phyloP scores from a whole-genome alignment of 2,888 invertebrate species.

The Neelides folsomi region DNA sequence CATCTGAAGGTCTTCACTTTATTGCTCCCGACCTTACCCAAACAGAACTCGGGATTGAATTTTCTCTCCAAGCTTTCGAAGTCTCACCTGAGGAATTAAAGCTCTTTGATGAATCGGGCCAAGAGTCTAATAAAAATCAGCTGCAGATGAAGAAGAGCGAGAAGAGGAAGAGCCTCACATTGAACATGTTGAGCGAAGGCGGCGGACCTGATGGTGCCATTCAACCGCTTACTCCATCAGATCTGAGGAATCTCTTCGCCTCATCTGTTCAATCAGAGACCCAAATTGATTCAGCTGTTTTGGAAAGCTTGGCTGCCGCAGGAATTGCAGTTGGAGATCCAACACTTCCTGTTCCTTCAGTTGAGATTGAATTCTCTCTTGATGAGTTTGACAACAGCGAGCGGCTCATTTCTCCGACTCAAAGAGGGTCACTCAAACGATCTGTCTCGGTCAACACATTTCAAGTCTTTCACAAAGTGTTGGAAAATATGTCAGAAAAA shows the following conservation, averaged over 20 bases:
- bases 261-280: conserved; percentile 38
- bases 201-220: background rate
- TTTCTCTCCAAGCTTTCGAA: conserved; percentile 56
- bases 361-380: conserved; percentile 2
- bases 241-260: background rate
- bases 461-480: conserved; percentile 10
- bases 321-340: conserved; percentile 55
- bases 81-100: conserved; percentile 35
- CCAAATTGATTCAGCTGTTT: conserved; percentile 51
- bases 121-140: background rate
- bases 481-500: background rate
- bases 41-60: conserved; percentile 43
- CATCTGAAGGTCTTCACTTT: conserved; percentile 38
- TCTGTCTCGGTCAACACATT: conserved; percentile 10
- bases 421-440: background rate
- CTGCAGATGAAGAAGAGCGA: background rate
- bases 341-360: conserved; percentile 1
- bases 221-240: background rate
- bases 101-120: conserved; percentile 3
- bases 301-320: conserved; percentile 53
- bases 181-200: too few relatives aligned
- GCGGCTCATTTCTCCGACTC: background rate
- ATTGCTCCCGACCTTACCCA: conserved; percentile 3
- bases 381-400: background rate
- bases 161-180: background rate